Conservation (phyloP, 2,888 invertebrate genomes). For the Hirtodrosophila alboralis region DNA sequence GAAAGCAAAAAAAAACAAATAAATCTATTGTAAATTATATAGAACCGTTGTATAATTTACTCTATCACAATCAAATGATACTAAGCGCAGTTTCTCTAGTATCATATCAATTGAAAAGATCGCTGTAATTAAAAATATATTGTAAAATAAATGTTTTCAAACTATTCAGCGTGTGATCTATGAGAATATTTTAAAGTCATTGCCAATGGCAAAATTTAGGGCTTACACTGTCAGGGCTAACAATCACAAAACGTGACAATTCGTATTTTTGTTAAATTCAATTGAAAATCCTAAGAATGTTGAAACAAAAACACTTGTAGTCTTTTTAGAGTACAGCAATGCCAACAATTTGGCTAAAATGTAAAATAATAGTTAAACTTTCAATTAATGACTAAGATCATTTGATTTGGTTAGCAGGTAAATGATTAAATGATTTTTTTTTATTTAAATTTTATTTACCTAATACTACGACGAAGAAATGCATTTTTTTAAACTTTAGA, state of each 20-base stretch:
- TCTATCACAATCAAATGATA: slow-evolving; percentile 9
- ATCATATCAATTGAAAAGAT: slow-evolving; percentile 2
- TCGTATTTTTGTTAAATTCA: slow-evolving; percentile 25
- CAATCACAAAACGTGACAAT: slow-evolving; percentile 42
- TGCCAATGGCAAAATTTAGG: slow-evolving; percentile 5
- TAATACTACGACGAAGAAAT: slow-evolving; percentile 31
- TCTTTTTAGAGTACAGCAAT: slow-evolving; percentile 4
- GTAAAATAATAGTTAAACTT: not conserved
- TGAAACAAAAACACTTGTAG: no score
- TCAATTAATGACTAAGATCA: not conserved
- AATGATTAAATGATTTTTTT: no score
- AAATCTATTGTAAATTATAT: no score
- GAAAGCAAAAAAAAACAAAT: no score
- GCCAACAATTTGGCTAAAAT: not conserved
- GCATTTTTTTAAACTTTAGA: slow-evolving; percentile 30
- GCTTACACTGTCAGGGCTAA: slow-evolving; percentile 11
- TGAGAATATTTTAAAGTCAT: slow-evolving; percentile 4
- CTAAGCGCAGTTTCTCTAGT: slow-evolving; percentile 1
- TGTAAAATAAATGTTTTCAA: slow-evolving; percentile 4
- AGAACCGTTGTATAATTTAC: not conserved
- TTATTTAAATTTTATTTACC: slow-evolving; percentile 33
- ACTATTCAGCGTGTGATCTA: slow-evolving; percentile 26
- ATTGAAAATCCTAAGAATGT: slow-evolving; percentile 43
- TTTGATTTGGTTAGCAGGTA: not conserved
- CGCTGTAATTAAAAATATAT: slow-evolving; percentile 10